Base-by-base conservation (phyloP, 2,888 invertebrate species). In the Eupithecia vulgata region DNA sequence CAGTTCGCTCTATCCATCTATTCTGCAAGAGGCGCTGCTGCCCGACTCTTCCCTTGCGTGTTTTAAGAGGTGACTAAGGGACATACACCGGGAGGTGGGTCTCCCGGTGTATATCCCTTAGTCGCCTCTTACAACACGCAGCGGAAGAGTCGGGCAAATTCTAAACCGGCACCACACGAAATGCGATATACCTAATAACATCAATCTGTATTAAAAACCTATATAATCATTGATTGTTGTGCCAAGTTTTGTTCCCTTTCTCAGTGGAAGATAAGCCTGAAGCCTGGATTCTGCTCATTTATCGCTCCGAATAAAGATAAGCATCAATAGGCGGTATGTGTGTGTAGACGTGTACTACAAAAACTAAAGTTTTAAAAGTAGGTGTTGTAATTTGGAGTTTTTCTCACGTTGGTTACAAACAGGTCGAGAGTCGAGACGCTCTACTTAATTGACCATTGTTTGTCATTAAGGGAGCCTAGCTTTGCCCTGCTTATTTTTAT, bases 371-470 rank as follows among this genome's bases (percentile, higher is more conserved):
- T 7, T 37, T 78, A 52, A 67, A 52, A 52, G 67, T 67, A 21
- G 35, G 67, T 67, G 48, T 79, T 77, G 76, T 80, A 82, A 83
- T 85, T 85, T 81, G 76, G 82, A 80, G 69, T 80, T 86, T 87
- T 83, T 88, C 90, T 80, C 90, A 90, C 88, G 87, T 84, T 82
- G 80, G 81, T 77, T 79, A 81, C 85, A 86, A 83, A 75, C 84
- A 82, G 86, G 84, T 81, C 85, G 84, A 82, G 86, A 84, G 83
- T 81, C 85, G 83, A 82, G 86, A 85, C 85, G 88, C 81, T 85
- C 86, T 84, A 88, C 84, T 82, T 92, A 93, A 93, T 91, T 92
- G 93, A 89, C 91, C 91, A 94, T 94, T 94, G 93, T 94, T 94
- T 94, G 92, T 93, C 85, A 85, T 84, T 87, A 87, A 92, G 93